Evolutionary conservation across 2,888 invertebrate genomes (phyloP).

Genomic region (Eulithis prunata): DNA sequence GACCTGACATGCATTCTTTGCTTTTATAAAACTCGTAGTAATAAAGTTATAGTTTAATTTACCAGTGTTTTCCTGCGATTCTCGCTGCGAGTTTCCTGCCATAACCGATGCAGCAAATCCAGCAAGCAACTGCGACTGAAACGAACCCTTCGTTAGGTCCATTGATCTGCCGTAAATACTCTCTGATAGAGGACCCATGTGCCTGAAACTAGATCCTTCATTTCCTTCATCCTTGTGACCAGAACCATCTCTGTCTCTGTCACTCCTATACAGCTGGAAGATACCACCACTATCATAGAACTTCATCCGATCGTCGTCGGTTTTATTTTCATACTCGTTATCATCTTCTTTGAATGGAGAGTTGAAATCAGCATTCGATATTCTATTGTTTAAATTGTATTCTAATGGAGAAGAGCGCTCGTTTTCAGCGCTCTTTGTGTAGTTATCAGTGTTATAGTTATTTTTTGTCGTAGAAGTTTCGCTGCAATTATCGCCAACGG

Average conservation of each 20-base stretch:
- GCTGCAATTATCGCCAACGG: constrained; percentile 77
- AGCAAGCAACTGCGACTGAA: constrained; percentile 75
- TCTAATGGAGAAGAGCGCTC: constrained; percentile 64
- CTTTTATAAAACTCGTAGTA: too few species aligned
- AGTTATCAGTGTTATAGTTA: constrained; percentile 46
- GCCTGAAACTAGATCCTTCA: constrained; percentile 59
- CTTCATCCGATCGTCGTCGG: constrained; percentile 68
- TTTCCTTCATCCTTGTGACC: constrained; percentile 59
- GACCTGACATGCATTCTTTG: too few species aligned
- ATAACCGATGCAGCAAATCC: constrained; percentile 76
- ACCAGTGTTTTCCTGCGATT: constrained; percentile 70
- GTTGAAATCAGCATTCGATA: constrained; percentile 64
- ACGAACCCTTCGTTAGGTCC: constrained; percentile 73
- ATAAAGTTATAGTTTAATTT: neutral
- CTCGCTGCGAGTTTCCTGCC: constrained; percentile 71
- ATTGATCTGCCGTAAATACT: constrained; percentile 74
- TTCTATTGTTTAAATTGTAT: constrained; percentile 60
- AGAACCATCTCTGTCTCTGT: constrained; percentile 58
- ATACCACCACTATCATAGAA: constrained; percentile 70
- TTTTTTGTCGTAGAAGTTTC: constrained; percentile 62
- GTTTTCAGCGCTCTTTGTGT: constrained; percentile 56
- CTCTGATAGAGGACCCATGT: constrained; percentile 62
- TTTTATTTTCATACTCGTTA: constrained; percentile 62
- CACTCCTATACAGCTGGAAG: constrained; percentile 72
- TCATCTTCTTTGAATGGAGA: constrained; percentile 75